Evolutionary conservation across 2,888 invertebrate species (phyloP), one percentile per base, ranked within the genome.

Genomic region (Acronicta psi): DNA sequence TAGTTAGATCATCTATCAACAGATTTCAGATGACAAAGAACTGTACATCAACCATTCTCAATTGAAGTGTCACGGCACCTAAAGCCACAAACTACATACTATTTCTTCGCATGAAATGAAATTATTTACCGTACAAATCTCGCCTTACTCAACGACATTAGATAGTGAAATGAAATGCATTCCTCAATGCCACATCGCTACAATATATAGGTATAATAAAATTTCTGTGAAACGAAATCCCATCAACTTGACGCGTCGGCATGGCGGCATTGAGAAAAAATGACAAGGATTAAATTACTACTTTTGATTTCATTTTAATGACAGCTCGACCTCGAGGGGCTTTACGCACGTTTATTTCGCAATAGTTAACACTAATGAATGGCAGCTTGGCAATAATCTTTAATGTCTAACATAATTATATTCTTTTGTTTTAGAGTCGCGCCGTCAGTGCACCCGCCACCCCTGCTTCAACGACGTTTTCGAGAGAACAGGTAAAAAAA

Each of bases 371-470:
- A n/a, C n/a, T n/a, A n/a, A 53, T 62, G 73, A 62, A 62, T 73
- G 65, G 56, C 57, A 54, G 50, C 63, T 59, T 65, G 47, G 23
- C 59, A 51, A 49, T 54, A 59, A 72, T 59, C 61, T 51, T 56
- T 67, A 60, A 62, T 63, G 13, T 14, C n/a, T 61, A 59, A 51
- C 53, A 23, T 58, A 25, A 36, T 49, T 46, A 44, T 61, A 59
- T 60, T 79, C 71, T 80, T 67, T 92, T 89, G 86, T 91, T 92
- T 59, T 85, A 94, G 94, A 86, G 88, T 60, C 90, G 95, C 81
- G 90, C 95, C 58, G 89, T 93, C 62, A 94, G 94, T 79, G 94
- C 95, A 36, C 94, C 94, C 11, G 89, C 90, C 56, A 90, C 93
- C 42, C 92, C 94, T 16, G 90, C 88, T n/a, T 79, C 87, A 36